A percentile compares a stretch with the other conserved stretches of the same genome.
These are phyloP conservation scores for Aporophyla lueneburgensis DNA, from an alignment of 2,888 invertebrate genomes.

Conservation along the genomic window DNA sequence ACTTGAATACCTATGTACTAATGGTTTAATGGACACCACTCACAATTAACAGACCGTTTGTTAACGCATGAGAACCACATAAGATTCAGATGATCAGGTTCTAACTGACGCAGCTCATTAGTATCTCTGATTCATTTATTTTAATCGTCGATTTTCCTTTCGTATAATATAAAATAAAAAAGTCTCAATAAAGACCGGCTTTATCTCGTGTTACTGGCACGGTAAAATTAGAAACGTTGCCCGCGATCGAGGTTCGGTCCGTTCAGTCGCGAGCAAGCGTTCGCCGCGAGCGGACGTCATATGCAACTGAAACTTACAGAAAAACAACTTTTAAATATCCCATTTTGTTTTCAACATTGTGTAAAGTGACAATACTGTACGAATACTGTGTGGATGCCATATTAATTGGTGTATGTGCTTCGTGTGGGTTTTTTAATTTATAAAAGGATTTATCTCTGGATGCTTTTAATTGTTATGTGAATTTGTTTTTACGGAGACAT, in stretches of 20 bases:
- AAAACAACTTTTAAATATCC: constrained; percentile 42
- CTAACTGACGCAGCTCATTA: constrained; percentile 27
- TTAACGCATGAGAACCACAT: neutral
- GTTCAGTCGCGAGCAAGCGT: constrained; percentile 68
- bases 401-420: constrained; percentile 70
- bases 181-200: constrained; percentile 87
- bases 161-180: constrained; percentile 82
- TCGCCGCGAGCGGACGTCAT: constrained; percentile 73
- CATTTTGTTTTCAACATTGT: constrained; percentile 62
- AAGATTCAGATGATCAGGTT: constrained; percentile 12
- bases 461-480: constrained; percentile 75
- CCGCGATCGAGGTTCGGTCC: constrained; percentile 74
- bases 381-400: constrained; percentile 47
- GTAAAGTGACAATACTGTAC: constrained; percentile 65
- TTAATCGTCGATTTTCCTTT: constrained; percentile 63
- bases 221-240: constrained; percentile 88
- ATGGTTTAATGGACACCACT: neutral
- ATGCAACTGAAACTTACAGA: constrained; percentile 41
- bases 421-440: constrained; percentile 68
- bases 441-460: constrained; percentile 68
- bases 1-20: constrained; percentile 1
- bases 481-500: constrained; percentile 67
- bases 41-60: neutral
- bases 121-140: constrained; percentile 52
- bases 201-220: constrained; percentile 90